Evolutionary conservation across 2,888 invertebrate genomes (phyloP), one percentile per base, ranked within the genome.

Genomic region (Lydus trimaculatus): DNA sequence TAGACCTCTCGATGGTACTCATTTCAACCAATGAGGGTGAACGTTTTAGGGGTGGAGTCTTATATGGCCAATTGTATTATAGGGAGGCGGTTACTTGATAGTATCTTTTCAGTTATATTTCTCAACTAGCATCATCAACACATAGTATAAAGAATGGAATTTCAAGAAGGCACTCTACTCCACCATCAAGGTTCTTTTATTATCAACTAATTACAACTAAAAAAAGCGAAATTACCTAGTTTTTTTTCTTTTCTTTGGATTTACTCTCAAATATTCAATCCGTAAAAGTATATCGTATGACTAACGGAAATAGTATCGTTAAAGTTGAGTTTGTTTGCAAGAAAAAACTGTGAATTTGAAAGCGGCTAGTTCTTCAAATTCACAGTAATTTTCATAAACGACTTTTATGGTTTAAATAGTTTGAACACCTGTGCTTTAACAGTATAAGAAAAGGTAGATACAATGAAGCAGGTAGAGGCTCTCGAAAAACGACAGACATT

Each of bases 151-250:
- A 85, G 91, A 95, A 84, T 95, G 95, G 88, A 94, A 95, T 5
- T 95, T 95, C 56, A 95, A 85, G 6, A 95, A 85, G 0, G 94
- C 92, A 0, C 95, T 95, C 83, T 95, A 95, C 85, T 95, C 94
- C 84, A 95, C 95, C 20, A 95, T 95, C 95, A 95, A 95, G 0
- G 95, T 94, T 5, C 95, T 95, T 79, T 95, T 94, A 75, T 89
- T 90, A 82, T 94, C 94, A 7, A 94, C 91, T 86, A 92, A 91
- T 82, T 94, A 48, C 13, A 20, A 43, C 4, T n/a, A 5, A 20
- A 48, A 48, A 48, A 9, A 15, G 15, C 7, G 15, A 13, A 15
- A 15, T 13, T n/a, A n/a, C n/a, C n/a, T n/a, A n/a, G n/a, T n/a
- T n/a, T n/a, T n/a, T n/a, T n/a, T n/a, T n/a, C n/a, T 36, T 36